Conservation (phyloP, 2,888 invertebrate species). For the Ptychoptera contaminata region DNA sequence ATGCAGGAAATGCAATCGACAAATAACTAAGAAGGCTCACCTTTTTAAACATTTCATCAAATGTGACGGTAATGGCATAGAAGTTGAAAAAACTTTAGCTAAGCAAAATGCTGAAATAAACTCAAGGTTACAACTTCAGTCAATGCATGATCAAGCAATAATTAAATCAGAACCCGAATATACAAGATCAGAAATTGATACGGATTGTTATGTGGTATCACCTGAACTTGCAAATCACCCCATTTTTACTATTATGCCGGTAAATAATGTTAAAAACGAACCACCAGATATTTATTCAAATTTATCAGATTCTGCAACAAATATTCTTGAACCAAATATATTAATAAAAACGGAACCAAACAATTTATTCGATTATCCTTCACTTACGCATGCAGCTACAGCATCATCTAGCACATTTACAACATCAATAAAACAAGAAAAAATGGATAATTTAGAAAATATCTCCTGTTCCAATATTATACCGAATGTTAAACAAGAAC, state of each 20-base stretch:
- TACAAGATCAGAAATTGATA: not conserved
- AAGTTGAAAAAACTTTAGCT: no score
- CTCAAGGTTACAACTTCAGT: no score
- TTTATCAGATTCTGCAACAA: no score
- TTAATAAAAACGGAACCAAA: no score
- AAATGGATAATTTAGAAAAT: conserved; percentile 11
- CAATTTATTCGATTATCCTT: no score
- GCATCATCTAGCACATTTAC: not conserved
- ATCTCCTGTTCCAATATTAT: conserved; percentile 9
- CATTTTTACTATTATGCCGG: no score
- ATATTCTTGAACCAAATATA: no score
- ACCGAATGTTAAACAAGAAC: conserved; percentile 18
- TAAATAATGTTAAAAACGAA: no score
- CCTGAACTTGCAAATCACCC: no score
- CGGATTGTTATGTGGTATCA: not conserved
- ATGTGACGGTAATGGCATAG: conserved; percentile 5
- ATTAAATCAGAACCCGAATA: conserved; percentile 2
- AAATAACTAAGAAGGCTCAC: conserved; percentile 6
- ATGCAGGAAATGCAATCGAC: conserved; percentile 25
- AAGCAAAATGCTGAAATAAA: no score
- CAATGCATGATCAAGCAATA: no score
- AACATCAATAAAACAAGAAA: conserved; percentile 13
- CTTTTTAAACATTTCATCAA: conserved; percentile 11
- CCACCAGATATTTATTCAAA: no score
- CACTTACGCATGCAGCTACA: not conserved